Evolutionary conservation across 1,140 invertebrate species (phyloP).

Genomic region (Adelges cooleyi): DNA sequence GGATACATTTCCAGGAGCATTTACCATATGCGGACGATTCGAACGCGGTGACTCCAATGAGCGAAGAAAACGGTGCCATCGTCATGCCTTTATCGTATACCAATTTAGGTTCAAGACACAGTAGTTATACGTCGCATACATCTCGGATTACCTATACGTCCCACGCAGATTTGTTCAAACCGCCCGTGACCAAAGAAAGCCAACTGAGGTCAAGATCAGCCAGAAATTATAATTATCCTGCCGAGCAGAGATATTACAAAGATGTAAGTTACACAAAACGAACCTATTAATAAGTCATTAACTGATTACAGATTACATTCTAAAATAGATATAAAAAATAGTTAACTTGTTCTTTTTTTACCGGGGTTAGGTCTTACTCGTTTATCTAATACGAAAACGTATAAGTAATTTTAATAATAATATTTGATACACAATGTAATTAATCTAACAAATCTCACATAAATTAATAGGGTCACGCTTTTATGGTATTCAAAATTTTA

Average conservation of each 20-base stretch:
- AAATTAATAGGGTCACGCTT: too few species aligned
- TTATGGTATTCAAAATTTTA: too few species aligned
- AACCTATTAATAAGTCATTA: too few species aligned
- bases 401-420: too few species aligned
- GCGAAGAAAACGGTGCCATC: conserved; percentile 90
- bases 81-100: conserved; percentile 79
- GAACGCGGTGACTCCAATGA: conserved; percentile 94
- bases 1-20: conserved; percentile 79
- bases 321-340: too few species aligned
- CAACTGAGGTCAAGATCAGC: conserved; percentile 61
- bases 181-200: conserved; percentile 68
- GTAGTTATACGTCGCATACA: conserved; percentile 87
- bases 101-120: conserved; percentile 57
- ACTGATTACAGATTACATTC: too few species aligned
- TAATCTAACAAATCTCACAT: too few species aligned
- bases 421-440: too few species aligned
- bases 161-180: conserved; percentile 72
- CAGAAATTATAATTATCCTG: conserved; percentile 37
- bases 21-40: conserved; percentile 95
- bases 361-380: too few species aligned
- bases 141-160: conserved; percentile 85
- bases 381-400: too few species aligned
- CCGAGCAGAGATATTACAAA: conserved; percentile 6
- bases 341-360: too few species aligned
- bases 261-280: not conserved